Conservation (phyloP, 2,797 vertebrate species). For the Nothura maculosa region DNA sequence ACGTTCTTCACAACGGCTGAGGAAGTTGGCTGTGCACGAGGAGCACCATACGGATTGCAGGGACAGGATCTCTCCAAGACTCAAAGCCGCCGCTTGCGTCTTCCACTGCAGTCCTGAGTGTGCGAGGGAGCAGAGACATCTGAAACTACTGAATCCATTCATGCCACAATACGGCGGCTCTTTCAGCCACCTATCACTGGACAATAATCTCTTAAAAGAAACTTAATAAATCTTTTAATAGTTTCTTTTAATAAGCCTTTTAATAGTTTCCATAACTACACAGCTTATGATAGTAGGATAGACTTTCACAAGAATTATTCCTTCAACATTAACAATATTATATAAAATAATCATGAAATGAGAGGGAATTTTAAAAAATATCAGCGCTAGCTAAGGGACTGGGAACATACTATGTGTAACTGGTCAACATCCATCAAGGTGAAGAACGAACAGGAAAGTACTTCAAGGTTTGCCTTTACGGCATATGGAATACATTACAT, state of each 20-base stretch:
- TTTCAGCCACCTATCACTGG: not conserved
- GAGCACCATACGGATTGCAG: not conserved
- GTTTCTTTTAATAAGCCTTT: not conserved
- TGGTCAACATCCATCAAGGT: not conserved
- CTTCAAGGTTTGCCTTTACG: not conserved
- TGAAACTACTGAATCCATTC: not conserved
- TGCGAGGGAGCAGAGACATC: not conserved
- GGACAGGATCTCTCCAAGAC: not conserved
- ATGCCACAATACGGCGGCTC: not conserved
- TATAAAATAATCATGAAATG: not conserved
- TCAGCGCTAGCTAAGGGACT: not conserved
- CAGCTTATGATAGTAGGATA: not conserved
- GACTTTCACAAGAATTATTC: not conserved
- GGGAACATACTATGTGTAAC: not conserved
- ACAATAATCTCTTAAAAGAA: not conserved
- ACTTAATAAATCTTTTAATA: not conserved
- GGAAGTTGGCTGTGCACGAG: not conserved
- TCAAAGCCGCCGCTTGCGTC: not conserved
- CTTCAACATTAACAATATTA: not conserved
- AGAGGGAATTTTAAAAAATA: not conserved
- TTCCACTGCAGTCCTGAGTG: not conserved
- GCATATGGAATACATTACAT: not conserved
- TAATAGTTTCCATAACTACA: accelerated
- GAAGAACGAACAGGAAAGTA: not conserved
- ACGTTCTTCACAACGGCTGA: not conserved